Conservation (phyloP, 2,888 invertebrate genomes). For the Agonopterix alstromeriana region DNA sequence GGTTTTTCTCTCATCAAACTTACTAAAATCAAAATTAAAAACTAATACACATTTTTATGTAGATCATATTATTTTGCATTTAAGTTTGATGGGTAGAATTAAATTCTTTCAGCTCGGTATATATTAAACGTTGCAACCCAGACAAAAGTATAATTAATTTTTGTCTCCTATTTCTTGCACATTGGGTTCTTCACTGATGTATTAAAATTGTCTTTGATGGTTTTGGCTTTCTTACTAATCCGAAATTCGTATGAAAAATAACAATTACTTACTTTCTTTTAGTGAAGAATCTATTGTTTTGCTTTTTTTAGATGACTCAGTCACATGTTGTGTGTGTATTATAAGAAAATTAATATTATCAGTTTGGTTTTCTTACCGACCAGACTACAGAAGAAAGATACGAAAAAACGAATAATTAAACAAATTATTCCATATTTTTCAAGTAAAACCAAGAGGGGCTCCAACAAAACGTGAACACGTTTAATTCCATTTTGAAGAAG, state of each 20-base stretch:
- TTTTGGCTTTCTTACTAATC: slow-evolving; percentile 13
- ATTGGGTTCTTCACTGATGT: slow-evolving; percentile 29
- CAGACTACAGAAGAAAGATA: neutral
- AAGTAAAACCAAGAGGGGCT: slow-evolving; percentile 66
- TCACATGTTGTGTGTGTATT: too few relatives aligned
- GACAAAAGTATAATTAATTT: too few relatives aligned
- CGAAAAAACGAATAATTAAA: slow-evolving; percentile 9
- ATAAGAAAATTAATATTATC: too few relatives aligned
- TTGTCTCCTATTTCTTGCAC: slow-evolving; percentile 10
- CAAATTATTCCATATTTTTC: slow-evolving; percentile 52
- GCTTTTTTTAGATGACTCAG: slow-evolving; percentile 1
- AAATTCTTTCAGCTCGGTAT: too few relatives aligned
- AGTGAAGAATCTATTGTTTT: slow-evolving; percentile 21
- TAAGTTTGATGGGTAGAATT: too few relatives aligned
- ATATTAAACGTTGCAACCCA: too few relatives aligned
- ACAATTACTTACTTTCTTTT: neutral
- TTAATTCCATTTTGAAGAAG: slow-evolving; percentile 36
- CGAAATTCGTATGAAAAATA: neutral
- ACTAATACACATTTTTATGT: too few relatives aligned
- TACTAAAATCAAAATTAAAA: too few relatives aligned
- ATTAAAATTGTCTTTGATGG: slow-evolving; percentile 9
- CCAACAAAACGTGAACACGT: slow-evolving; percentile 57
- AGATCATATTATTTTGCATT: too few relatives aligned
- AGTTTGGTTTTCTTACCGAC: neutral
- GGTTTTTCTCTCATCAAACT: too few relatives aligned